Base-by-base conservation (phyloP, 2,797 vertebrate genomes). In the Ceyx erithaca region DNA sequence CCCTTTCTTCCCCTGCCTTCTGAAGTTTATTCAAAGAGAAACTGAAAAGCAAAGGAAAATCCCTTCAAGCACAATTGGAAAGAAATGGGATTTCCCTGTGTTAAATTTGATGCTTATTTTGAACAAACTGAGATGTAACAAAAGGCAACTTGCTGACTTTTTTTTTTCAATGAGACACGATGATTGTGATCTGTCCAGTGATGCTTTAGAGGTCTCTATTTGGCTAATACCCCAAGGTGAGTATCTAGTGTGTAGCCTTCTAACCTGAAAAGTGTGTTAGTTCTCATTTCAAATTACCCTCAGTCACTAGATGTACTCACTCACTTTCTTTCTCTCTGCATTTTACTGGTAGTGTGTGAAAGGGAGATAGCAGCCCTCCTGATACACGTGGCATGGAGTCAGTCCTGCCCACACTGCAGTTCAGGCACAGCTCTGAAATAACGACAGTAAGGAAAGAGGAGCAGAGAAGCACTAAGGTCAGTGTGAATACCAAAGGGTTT, bases 11-110 rank as follows among this genome's bases (percentile, higher is more conserved):
- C 25, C 69, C 21, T 58, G 61, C 17, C 66, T 86, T 73, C 71
- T 81, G 26, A 85, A 81, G 61, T 93, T 85, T 71, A 63, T 89
- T 90, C 80, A 87, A 72, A 87, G 66, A 76, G 57, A 41, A 90
- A 85, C 85, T 92, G 92, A 94, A 90, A 80, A 90, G 62, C 78
- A 66, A 75, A 69, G 83, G 89, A 64, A 92, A 96, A 94, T 92
- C 88, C 72, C 81, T 90, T 87, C 67, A 82, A 91, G 72, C 69
- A 28, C 69, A 59, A 0, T 72, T 82, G 72, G 79, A 59, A 85
- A 72, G 79, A 67, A 30, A 35, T 2, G 63, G 86, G 90, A 78
- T 92, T 94, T 89, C 92, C 88, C 76, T 66, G 26, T 35, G 49
- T 54, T 77, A 46, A 46, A 71, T 77, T 70, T 46, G 37, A 64